These are phyloP conservation scores for Hephaestus fuliginosus DNA, from an alignment of 2,797 vertebrate species.

Conservation along the genomic window DNA sequence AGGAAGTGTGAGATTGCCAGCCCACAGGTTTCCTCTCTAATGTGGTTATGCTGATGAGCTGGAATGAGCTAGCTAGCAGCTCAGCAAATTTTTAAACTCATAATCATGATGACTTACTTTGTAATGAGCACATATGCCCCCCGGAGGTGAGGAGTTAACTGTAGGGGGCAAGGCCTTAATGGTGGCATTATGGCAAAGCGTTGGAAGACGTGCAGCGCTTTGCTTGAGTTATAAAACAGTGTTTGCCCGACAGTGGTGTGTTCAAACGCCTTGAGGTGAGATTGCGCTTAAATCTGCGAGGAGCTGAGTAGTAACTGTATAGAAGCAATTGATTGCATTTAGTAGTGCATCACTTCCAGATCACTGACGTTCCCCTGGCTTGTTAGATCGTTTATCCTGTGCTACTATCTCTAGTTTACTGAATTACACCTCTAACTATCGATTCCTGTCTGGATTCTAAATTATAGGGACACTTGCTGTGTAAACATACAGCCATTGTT, in stretches of 20 bases:
- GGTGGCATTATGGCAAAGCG: constrained; percentile 60
- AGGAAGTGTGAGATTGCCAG: constrained; percentile 80
- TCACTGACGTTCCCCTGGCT: constrained; percentile 42
- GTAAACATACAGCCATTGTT: constrained; percentile 78
- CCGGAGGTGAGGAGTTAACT: constrained; percentile 74
- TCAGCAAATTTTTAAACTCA: constrained; percentile 85
- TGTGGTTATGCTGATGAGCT: constrained; percentile 86
- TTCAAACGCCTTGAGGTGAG: constrained; percentile 46
- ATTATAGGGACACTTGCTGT: constrained; percentile 80
- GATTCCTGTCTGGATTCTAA: constrained; percentile 80
- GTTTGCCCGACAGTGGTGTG: constrained; percentile 49
- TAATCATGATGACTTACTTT: constrained; percentile 85
- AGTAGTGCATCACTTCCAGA: constrained; percentile 49
- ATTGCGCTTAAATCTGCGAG: constrained; percentile 12
- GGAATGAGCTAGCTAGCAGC: constrained; percentile 78
- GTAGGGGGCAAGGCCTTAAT: constrained; percentile 64
- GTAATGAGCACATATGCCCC: constrained; percentile 80
- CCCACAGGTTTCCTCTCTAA: constrained; percentile 82
- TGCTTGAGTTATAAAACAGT: constrained; percentile 47
- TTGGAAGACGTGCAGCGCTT: constrained; percentile 45
- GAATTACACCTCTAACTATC: constrained; percentile 78
- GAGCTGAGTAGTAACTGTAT: constrained; percentile 29
- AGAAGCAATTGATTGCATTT: constrained; percentile 52
- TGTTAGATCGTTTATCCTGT: constrained; percentile 62
- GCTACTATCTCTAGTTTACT: constrained; percentile 74